A percentile compares a stretch with the other conserved stretches of the same genome.
Evolutionary conservation across 1,140 invertebrate genomes (phyloP).

Genomic region (Rhynchophorus ferrugineus): DNA sequence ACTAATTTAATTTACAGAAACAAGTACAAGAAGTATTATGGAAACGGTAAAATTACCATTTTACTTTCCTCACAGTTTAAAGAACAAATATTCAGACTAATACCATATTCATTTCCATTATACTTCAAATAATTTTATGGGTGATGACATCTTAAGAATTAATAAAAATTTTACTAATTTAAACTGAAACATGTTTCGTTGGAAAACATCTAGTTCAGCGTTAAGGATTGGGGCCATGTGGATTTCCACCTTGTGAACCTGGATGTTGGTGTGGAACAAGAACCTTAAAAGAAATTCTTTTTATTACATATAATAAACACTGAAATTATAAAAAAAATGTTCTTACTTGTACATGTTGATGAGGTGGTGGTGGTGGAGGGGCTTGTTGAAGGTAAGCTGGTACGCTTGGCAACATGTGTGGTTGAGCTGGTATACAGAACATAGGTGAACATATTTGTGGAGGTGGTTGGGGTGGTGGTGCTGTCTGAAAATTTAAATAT

Average conservation of each 20-base stretch:
- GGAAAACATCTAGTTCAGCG: slow-evolving; percentile 10
- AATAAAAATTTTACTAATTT: slow-evolving; percentile 10
- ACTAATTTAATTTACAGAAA: no score
- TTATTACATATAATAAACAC: background rate
- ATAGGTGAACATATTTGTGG: slow-evolving; percentile 50
- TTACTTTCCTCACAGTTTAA: no score
- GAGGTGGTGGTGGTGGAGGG: slow-evolving; percentile 46
- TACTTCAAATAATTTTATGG: no score
- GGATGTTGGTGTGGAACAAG: slow-evolving; percentile 24
- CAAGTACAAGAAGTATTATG: no score
- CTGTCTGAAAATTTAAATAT: slow-evolving; percentile 27
- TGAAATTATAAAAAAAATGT: background rate
- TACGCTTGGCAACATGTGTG: slow-evolving; percentile 47
- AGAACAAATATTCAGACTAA: no score
- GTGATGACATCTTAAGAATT: slow-evolving; percentile 3
- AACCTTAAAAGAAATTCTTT: slow-evolving; percentile 7
- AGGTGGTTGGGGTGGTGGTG: slow-evolving; percentile 46
- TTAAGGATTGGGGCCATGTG: slow-evolving; percentile 26
- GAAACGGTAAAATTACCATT: no score
- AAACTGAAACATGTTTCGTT: background rate
- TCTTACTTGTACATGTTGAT: slow-evolving; percentile 28
- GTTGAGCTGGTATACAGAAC: slow-evolving; percentile 49
- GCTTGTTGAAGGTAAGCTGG: slow-evolving; percentile 47
- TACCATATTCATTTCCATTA: no score
- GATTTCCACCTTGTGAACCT: slow-evolving; percentile 21